Evolutionary conservation across 2,797 vertebrate species (phyloP).

Genomic region (Hydrophis major): DNA sequence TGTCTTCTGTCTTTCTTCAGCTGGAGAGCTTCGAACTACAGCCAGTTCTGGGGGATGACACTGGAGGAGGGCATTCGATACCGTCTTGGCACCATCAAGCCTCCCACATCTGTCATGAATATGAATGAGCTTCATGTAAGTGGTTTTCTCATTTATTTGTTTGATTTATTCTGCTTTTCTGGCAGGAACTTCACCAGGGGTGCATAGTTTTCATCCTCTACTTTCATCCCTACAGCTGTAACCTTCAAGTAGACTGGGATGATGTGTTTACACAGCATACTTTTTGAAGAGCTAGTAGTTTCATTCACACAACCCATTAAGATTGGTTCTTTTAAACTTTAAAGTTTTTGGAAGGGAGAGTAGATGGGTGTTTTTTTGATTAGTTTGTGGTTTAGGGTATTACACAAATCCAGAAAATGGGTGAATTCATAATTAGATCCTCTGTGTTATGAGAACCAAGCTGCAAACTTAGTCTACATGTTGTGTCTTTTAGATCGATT

Average conservation of each 20-base stretch:
- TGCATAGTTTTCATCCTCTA: not conserved
- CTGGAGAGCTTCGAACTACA: slow-evolving; percentile 92
- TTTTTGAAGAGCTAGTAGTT: not conserved
- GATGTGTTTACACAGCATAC: not conserved
- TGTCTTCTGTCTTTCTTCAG: slow-evolving; percentile 63
- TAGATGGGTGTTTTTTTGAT: not conserved
- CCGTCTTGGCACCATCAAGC: slow-evolving; percentile 88
- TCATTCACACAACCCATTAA: not conserved
- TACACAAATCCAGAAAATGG: not conserved
- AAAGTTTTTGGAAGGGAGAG: not conserved
- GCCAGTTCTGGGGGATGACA: slow-evolving; percentile 89
- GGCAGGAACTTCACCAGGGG: not conserved
- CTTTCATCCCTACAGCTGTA: not conserved
- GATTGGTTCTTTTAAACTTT: not conserved
- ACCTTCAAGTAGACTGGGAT: not conserved
- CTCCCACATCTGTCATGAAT: slow-evolving; percentile 86
- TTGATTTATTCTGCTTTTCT: not conserved
- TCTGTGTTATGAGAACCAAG: not conserved
- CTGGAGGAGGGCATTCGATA: slow-evolving; percentile 88
- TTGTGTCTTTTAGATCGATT: not conserved
- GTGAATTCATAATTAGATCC: not conserved
- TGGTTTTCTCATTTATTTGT: not conserved
- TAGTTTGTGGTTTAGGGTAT: not conserved
- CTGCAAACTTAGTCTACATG: not conserved
- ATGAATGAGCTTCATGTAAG: slow-evolving; percentile 96